Evolutionary conservation across 1,140 invertebrate species (phyloP).

Genomic region (Dendrolimus punctatus): DNA sequence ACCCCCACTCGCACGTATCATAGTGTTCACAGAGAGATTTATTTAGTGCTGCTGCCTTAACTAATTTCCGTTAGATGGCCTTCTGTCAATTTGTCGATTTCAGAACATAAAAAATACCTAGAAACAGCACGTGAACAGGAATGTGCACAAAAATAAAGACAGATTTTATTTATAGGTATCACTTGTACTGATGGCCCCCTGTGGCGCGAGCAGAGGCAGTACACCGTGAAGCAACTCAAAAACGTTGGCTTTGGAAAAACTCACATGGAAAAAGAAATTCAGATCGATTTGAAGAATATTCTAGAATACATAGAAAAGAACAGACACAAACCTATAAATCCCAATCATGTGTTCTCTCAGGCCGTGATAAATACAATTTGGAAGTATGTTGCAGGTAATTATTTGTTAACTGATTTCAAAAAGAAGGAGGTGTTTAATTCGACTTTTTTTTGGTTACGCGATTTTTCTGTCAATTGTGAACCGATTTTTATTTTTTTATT

Average conservation of each 20-base stretch:
- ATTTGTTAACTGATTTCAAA: background rate
- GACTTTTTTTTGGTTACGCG: too few relatives aligned
- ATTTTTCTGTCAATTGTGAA: too few relatives aligned
- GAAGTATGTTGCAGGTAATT: constrained; percentile 79
- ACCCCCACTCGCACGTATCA: background rate
- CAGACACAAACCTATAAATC: constrained; percentile 43
- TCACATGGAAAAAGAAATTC: constrained; percentile 81
- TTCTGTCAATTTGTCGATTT: background rate
- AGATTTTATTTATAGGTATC: constrained; percentile 69
- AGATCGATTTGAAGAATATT: constrained; percentile 74
- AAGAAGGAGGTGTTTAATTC: too few relatives aligned
- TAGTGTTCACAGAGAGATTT: background rate
- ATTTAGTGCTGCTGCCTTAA: background rate
- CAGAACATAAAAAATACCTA: background rate
- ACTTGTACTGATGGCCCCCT: constrained; percentile 83
- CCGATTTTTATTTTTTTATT: too few relatives aligned
- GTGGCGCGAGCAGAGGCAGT: constrained; percentile 84
- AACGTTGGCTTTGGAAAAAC: constrained; percentile 83
- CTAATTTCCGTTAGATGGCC: background rate
- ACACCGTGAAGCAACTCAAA: constrained; percentile 79
- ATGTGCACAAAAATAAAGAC: background rate
- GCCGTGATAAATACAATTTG: constrained; percentile 84
- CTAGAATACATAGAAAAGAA: constrained; percentile 61
- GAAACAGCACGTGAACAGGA: too few relatives aligned
- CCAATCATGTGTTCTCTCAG: constrained; percentile 68